Evolutionary conservation across 1,140 invertebrate species (phyloP).

Genomic region (Globodera ellingtonae): DNA sequence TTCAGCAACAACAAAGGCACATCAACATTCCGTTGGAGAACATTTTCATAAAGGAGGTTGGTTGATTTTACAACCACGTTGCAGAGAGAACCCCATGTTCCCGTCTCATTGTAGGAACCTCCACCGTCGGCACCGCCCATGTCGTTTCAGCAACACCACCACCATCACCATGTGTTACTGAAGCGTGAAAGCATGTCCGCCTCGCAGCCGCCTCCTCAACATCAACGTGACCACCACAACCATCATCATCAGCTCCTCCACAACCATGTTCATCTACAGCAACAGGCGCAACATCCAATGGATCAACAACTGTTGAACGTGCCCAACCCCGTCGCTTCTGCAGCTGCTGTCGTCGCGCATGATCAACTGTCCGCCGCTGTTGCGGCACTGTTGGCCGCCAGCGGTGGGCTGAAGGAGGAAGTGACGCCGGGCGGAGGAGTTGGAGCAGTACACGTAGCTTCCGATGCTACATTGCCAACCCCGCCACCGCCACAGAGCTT

Average conservation of each 20-base stretch:
- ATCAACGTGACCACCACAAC: background rate
- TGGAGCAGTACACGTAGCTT: background rate
- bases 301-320: background rate
- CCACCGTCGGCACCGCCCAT: background rate
- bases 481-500: background rate
- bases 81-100: no score
- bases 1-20: background rate
- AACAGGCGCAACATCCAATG: background rate
- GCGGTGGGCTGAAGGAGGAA: background rate
- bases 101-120: background rate
- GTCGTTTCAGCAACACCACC: background rate
- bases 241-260: background rate
- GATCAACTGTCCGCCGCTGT: background rate
- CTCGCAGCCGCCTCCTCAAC: background rate
- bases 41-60: conserved; percentile 7
- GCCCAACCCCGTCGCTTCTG: background rate
- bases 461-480: background rate
- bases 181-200: background rate
- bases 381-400: conserved; percentile 4
- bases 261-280: background rate
- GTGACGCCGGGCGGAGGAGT: background rate
- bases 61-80: no score
- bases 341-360: background rate
- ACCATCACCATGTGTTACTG: background rate
- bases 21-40: background rate